Evolutionary conservation across 2,888 invertebrate genomes (phyloP), one percentile per base, ranked within the genome.

Genomic region (Diabrotica balteata): DNA sequence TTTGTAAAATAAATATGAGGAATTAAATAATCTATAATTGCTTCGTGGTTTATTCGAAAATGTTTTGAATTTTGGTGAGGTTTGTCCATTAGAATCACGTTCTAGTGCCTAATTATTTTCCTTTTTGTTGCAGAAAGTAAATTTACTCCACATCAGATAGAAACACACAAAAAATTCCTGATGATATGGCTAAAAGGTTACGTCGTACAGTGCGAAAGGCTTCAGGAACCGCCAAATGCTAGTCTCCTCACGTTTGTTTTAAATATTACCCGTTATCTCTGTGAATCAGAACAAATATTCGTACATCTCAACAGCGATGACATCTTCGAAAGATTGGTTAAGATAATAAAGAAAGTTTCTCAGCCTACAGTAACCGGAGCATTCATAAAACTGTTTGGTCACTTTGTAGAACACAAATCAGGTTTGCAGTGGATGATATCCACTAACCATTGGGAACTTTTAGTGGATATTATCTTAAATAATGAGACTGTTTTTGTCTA

Each of bases 401-500:
- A 89, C 9, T 84, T 91, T 46, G 84, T 90, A 7, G 84, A 85
- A 50, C 91, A 93, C 77, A 85, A 85, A 70, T 85, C 88, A 4
- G 93, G 93, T 0, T 80, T 90, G 45, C 83, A 86, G 44, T 93
- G 91, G 89, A 83, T 93, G 5, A 84, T 88, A n/a, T 83, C 87
- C 66, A 85, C 84, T 67, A 89, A 87, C 11, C 81, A 86, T 10
- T 93, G 93, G 93, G 86, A 85, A 68, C 86, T 89, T 74, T 87
- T 92, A 44, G 82, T 92, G 5, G 86, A 85, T 66, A 87, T 89
- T 59, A 89, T 89, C 68, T 87, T 90, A 74, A 85, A 88, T 63
- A 89, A 89, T 80, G 88, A 90, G 69, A 93, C 93, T 0, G 85
- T 93, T 51, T 93, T 93, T 78, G 89, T 93, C 8, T 87, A 89